Base-by-base conservation (phyloP, 2,888 invertebrate species). In the Chrysolina americana region DNA sequence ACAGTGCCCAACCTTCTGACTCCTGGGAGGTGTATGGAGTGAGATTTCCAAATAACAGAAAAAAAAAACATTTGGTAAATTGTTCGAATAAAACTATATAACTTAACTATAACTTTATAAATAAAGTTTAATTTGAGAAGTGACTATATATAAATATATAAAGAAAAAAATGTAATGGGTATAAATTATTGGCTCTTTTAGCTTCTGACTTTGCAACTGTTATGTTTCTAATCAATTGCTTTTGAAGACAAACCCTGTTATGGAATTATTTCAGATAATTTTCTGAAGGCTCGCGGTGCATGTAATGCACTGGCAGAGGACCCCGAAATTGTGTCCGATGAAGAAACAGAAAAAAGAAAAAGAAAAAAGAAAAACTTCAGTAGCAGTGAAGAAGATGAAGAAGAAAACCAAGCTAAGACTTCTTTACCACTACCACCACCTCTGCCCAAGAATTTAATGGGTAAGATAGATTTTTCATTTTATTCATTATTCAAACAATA, bases 281-380 rank as follows among this genome's bases (percentile, higher is more conserved):
- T 44, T 6, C 44, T 44, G 44, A 44, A 44, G 44, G n/a, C n/a
- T n/a, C n/a, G n/a, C 13, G 8, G 44, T 44, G 44, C 44, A 44
- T 44, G 44, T 6, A 44, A 44, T 44, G 44, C 44, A 44, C 44
- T 44, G 44, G 44, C 44, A 44, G 44, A 44, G 44, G 44, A 44
- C 44, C 8, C 44, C 8, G 44, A 44, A 44, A 44, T 44, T 44
- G 44, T 44, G 44, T 44, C 44, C 44, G 44, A 44, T 44, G 44
- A 44, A 44, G 44, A 44, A 44, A 44, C 44, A 44, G 44, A 44
- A 44, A 44, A 44, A 44, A 44, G 44, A 44, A 44, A 44, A 44
- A 44, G 8, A 44, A 44, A 44, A 44, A 44, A 44, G 44, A 44
- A 44, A 9, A 44, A 44, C 44, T 44, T 44, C 44, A 44, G 44